A percentile compares a stretch with the other conserved stretches of the same genome.
phyloP scores from a whole-genome alignment of 2,888 invertebrate species.

The Adela reaumurella region DNA sequence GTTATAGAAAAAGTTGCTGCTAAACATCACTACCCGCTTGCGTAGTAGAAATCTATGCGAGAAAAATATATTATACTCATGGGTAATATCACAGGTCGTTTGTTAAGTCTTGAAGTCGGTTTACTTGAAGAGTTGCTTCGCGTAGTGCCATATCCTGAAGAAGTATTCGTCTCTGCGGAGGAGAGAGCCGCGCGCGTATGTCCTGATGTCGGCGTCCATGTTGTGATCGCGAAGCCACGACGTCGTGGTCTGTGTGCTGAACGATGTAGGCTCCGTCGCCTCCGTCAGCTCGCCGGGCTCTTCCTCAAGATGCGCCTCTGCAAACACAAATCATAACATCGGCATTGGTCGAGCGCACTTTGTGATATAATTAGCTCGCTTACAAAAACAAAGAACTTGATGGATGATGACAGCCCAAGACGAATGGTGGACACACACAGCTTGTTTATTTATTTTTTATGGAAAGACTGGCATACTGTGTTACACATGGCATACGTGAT shows the following conservation, averaged over 20 bases:
- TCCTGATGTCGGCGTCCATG: slow-evolving; percentile 90
- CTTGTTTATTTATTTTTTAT: too few species aligned
- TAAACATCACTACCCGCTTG: neutral
- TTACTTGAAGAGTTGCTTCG: slow-evolving; percentile 79
- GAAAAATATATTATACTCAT: slow-evolving; percentile 1
- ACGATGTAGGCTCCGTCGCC: slow-evolving; percentile 75
- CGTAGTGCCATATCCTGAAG: slow-evolving; percentile 90
- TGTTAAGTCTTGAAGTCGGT: slow-evolving; percentile 9
- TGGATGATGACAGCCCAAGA: too few species aligned
- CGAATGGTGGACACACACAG: too few species aligned
- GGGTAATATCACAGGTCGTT: slow-evolving; percentile 41
- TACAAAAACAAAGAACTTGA: too few species aligned
- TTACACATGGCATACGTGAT: too few species aligned
- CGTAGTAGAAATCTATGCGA: neutral
- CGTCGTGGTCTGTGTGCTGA: slow-evolving; percentile 89
- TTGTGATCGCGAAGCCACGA: slow-evolving; percentile 92
- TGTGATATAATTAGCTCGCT: too few species aligned
- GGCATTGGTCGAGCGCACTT: too few species aligned
- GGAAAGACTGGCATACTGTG: too few species aligned
- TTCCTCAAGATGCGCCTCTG: slow-evolving; percentile 40
- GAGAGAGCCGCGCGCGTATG: slow-evolving; percentile 83
- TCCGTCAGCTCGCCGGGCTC: slow-evolving; percentile 57
- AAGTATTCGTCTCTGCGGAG: slow-evolving; percentile 89
- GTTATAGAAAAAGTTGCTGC: neutral
- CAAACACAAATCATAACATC: too few species aligned